Evolutionary conservation across 2,888 invertebrate species (phyloP).

Genomic region (Drosophila histrio): DNA sequence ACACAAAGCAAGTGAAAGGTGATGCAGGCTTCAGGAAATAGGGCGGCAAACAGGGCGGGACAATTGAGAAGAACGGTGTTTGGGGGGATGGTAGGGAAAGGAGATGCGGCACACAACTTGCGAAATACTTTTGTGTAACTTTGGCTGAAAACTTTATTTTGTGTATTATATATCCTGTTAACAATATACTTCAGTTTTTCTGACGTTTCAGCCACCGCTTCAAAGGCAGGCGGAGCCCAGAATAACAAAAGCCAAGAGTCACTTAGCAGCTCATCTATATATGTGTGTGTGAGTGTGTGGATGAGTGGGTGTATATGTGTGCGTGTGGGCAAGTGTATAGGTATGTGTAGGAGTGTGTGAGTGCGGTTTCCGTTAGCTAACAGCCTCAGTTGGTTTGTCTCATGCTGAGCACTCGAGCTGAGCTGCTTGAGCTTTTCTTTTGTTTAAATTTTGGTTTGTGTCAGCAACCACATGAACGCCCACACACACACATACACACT

Average conservation of each 20-base stretch:
- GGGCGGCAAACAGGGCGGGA: background rate
- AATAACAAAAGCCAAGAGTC: constrained; percentile 73
- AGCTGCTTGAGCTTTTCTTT: constrained; percentile 69
- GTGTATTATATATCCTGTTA: constrained; percentile 81
- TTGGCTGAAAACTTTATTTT: constrained; percentile 80
- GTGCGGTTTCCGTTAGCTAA: constrained; percentile 81
- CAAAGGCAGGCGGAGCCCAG: constrained; percentile 62
- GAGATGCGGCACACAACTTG: constrained; percentile 59
- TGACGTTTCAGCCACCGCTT: constrained; percentile 60
- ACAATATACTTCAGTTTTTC: constrained; percentile 78
- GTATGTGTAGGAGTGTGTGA: constrained; percentile 48
- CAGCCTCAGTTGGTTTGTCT: constrained; percentile 72
- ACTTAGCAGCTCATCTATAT: constrained; percentile 63
- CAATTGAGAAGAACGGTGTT: background rate
- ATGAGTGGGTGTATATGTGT: constrained; percentile 44
- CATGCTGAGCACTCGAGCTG: constrained; percentile 69
- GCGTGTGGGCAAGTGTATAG: constrained; percentile 13
- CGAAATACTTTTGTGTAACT: constrained; percentile 81
- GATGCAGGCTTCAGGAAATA: constrained; percentile 50
- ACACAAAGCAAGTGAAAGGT: constrained; percentile 73
- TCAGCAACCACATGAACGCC: constrained; percentile 74
- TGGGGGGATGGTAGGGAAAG: background rate
- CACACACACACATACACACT: constrained; percentile 40
- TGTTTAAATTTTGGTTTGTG: constrained; percentile 81
- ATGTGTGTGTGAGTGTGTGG: constrained; percentile 44